Base-by-base conservation (phyloP, 35 echinoderm and acorn worm genomes). In the Ophiothrix spiculata region DNA sequence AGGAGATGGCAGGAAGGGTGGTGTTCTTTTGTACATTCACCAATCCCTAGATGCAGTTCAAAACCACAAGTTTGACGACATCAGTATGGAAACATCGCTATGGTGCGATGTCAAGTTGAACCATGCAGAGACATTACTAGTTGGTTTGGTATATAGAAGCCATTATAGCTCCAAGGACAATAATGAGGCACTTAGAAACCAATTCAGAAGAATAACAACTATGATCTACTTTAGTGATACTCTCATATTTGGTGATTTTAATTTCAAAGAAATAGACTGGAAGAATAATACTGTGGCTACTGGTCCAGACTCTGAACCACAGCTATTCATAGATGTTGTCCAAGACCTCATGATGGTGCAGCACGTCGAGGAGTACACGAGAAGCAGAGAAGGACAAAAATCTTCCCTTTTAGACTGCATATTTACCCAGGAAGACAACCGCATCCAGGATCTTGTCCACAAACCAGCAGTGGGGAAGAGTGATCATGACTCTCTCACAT, bases 381-480 rank as follows among this genome's bases (percentile, higher is more conserved):
- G 42, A 49, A 49, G 42, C 42, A 49, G 42, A 49, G 42, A 49
- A 19, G 42, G 42, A 10, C 42, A 49, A 19, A 49, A 19, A 49
- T 49, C 42, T 49, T 49, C 42, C 6, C 42, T 49, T 19, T 49
- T 49, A 39, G 31, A 10, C n/a, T n/a, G n/a, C n/a, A n/a, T n/a
- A n/a, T n/a, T n/a, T n/a, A n/a, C n/a, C n/a, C n/a, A n/a, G n/a
- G 42, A 80, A 0, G 89, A 91, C 25, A 21, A 69, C 32, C 1
- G 28, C 1, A 40, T 91, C 32, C 13, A 75, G 16, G 36, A 31
- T 1, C 29, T 91, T 40, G 33, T 29, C 0, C 16, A 77, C n/a
- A 8, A n/a, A 37, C 74, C 89, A 38, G 23, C 75, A 21, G 25
- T 85, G 17, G 83, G 89, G 1, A 91, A 85, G 39, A 91, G 89